Evolutionary conservation across 1,140 invertebrate species (phyloP).

Genomic region (Thaumatotibia leucotreta): DNA sequence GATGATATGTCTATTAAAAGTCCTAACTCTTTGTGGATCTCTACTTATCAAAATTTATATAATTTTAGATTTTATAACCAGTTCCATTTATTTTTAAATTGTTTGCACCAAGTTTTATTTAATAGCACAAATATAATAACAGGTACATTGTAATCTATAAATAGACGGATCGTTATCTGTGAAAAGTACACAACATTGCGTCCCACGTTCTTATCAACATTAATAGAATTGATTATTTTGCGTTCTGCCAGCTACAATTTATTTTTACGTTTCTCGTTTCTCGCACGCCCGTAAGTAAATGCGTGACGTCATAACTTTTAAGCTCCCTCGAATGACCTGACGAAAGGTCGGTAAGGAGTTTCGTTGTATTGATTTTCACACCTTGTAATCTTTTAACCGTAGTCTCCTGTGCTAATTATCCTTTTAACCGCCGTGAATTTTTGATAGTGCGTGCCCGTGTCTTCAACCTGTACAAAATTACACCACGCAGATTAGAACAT

Average conservation of each 20-base stretch:
- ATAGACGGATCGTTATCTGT: not conserved
- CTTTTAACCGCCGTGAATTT: no score
- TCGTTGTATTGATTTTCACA: not conserved
- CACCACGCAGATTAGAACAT: no score
- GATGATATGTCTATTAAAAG: no score
- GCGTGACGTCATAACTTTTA: not conserved
- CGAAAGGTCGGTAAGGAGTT: not conserved
- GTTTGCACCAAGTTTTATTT: no score
- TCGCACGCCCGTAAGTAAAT: not conserved
- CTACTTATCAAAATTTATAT: no score
- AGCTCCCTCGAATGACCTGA: not conserved
- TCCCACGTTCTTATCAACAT: conserved; percentile 2
- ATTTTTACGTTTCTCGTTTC: not conserved
- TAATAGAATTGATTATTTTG: not conserved
- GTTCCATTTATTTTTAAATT: no score
- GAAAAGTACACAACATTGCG: not conserved
- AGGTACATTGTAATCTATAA: not conserved
- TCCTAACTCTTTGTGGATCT: no score
- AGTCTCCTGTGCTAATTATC: no score
- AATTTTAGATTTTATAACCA: no score
- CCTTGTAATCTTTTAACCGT: not conserved
- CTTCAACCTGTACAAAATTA: no score
- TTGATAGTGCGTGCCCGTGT: no score
- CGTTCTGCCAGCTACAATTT: not conserved
- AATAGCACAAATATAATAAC: not conserved